Evolutionary conservation across 2,797 vertebrate species (phyloP).

Genomic region (Notamacropus eugenii): DNA sequence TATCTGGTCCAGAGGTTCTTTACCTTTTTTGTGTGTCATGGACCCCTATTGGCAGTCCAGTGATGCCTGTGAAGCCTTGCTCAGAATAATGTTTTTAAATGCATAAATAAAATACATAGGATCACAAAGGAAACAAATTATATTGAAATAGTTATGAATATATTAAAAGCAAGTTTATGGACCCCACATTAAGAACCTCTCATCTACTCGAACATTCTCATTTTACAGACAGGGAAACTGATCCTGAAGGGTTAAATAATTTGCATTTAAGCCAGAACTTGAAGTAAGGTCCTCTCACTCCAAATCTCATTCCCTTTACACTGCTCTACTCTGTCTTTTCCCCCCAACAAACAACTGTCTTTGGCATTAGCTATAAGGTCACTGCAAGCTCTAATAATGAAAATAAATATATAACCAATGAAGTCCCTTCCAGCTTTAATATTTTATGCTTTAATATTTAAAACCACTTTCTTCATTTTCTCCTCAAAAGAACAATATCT

Average conservation of each 20-base stretch:
- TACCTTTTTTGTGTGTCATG: not conserved
- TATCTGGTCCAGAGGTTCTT: not conserved
- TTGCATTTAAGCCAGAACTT: not conserved
- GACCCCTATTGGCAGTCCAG: not conserved
- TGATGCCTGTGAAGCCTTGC: not conserved
- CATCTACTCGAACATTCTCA: too few relatives aligned
- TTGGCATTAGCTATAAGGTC: not conserved
- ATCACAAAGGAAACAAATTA: not conserved
- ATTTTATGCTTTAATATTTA: not conserved
- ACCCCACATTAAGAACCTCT: not conserved
- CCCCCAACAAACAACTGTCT: not conserved
- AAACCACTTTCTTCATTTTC: not conserved
- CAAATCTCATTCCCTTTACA: not conserved
- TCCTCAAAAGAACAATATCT: not conserved
- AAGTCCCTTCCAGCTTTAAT: not conserved
- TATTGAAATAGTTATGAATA: not conserved
- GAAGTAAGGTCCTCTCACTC: not conserved
- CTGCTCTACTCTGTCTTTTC: not conserved
- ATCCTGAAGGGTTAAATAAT: not conserved
- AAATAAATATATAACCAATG: not conserved
- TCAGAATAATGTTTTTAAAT: not conserved
- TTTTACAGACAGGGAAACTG: not conserved
- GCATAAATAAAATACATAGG: not conserved
- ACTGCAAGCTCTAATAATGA: not conserved
- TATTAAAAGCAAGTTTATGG: not conserved